These are phyloP conservation scores for Gnatocerus cornutus DNA, from an alignment of 2,888 invertebrate species.

Conservation along the genomic window DNA sequence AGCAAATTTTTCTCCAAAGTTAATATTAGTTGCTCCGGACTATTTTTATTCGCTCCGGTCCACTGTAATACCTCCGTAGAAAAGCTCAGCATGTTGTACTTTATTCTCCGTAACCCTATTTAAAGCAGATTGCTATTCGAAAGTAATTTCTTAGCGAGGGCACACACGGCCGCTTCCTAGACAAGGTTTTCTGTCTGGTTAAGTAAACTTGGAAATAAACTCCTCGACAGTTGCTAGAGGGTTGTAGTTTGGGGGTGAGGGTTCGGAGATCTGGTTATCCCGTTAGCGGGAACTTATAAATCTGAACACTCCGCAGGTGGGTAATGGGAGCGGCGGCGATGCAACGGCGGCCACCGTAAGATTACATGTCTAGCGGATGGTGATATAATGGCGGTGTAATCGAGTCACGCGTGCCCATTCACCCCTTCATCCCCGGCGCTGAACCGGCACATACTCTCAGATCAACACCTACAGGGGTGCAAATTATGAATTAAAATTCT, in stretches of 20 bases:
- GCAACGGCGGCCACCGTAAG: slow-evolving; percentile 64
- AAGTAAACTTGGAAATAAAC: slow-evolving; percentile 49
- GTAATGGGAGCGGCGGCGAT: slow-evolving; percentile 57
- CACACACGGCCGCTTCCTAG: slow-evolving; percentile 25
- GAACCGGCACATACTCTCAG: slow-evolving; percentile 37
- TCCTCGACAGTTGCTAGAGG: slow-evolving; percentile 43
- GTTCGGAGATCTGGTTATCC: slow-evolving; percentile 57
- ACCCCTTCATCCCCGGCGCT: slow-evolving; percentile 42
- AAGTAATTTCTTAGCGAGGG: slow-evolving; percentile 49
- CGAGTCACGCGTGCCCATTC: slow-evolving; percentile 68
- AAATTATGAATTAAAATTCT: too few relatives aligned
- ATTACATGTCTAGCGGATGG: slow-evolving; percentile 69
- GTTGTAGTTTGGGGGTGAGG: slow-evolving; percentile 31
- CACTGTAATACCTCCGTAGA: slow-evolving; percentile 1
- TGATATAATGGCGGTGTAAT: slow-evolving; percentile 69
- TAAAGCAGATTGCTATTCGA: slow-evolving; percentile 48
- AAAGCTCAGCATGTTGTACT: slow-evolving; percentile 11
- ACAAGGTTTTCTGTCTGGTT: slow-evolving; percentile 34
- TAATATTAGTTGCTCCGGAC: too few relatives aligned
- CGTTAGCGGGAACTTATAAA: slow-evolving; percentile 64
- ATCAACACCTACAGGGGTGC: slow-evolving; percentile 49
- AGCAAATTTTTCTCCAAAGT: slow-evolving; percentile 29
- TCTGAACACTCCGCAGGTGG: slow-evolving; percentile 66
- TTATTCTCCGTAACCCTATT: slow-evolving; percentile 40
- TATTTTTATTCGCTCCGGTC: too few relatives aligned